Evolutionary conservation across 37 sponge, comb jelly and placozoan species (phyloP), one percentile per base, ranked within the genome.

Genomic region (Chondrilla cf. caribensis): DNA sequence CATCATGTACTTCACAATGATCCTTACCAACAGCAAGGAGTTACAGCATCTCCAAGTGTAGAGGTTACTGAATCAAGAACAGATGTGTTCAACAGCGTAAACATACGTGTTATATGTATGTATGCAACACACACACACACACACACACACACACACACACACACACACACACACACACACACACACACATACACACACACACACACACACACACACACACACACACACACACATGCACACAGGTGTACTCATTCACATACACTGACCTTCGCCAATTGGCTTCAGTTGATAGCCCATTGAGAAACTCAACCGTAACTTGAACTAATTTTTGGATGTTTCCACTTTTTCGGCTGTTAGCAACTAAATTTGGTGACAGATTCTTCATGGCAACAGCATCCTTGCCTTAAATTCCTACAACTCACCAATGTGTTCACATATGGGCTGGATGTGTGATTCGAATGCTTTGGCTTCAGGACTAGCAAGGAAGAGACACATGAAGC

Each of bases 41-140:
- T 92, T 92, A 68, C 83, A 81, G 25, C 78, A 59, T 21, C 72
- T 85, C 89, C 89, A 89, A 0, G 93, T 92, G 41, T 79, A 82
- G 22, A 76, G 29, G 66, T 92, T 88, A 64, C 93, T 92, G 54
- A 2, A 0, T 19, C 7, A 32, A 43, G 22, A 62, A 29, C 25
- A 62, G 7, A 6, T 62, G 64, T 17, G 17, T 55, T n/a, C n/a
- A n/a, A n/a, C n/a, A n/a, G n/a, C n/a, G n/a, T n/a, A n/a, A n/a
- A n/a, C n/a, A n/a, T n/a, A n/a, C n/a, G n/a, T n/a, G n/a, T n/a
- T n/a, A n/a, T n/a, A n/a, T n/a, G n/a, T n/a, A n/a, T n/a, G n/a
- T n/a, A n/a, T n/a, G n/a, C n/a, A n/a, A n/a, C 51, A 47, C 51
- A 47, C 51, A 47, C 51, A 47, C 51, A 47, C 51, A 47, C 51